These are phyloP conservation scores for Hypsibius dujardini DNA, from an alignment of 1,140 invertebrate genomes.

Conservation along the genomic window DNA sequence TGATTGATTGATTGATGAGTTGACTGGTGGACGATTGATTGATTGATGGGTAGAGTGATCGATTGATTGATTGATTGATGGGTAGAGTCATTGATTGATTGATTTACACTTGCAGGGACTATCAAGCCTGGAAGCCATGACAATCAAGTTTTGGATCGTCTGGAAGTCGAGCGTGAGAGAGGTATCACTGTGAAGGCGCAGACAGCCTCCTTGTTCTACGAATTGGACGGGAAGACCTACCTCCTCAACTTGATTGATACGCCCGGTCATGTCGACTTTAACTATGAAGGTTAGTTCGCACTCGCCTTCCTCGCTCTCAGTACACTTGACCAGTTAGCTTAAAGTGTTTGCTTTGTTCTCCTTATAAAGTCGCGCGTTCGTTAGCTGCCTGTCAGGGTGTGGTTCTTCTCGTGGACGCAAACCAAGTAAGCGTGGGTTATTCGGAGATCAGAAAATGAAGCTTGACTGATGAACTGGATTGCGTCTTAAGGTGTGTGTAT, in stretches of 20 bases:
- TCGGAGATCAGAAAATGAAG: constrained; percentile 1
- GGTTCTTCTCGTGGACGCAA: constrained; percentile 82
- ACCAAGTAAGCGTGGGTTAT: constrained; percentile 43
- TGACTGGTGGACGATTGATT: too few relatives aligned
- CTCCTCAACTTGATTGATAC: constrained; percentile 94
- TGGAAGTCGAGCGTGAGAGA: constrained; percentile 74
- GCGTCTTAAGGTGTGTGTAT: constrained; percentile 18
- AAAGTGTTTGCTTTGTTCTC: too few relatives aligned
- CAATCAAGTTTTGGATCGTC: constrained; percentile 69
- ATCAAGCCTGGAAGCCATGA: constrained; percentile 27
- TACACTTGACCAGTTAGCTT: too few relatives aligned
- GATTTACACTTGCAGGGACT: constrained; percentile 22
- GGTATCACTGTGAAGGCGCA: constrained; percentile 98
- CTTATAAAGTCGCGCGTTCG: constrained; percentile 68
- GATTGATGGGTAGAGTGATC: too few relatives aligned
- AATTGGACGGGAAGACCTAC: constrained; percentile 41
- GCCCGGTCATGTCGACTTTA: constrained; percentile 19
- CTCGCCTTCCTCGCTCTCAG: too few relatives aligned
- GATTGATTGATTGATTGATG: too few relatives aligned
- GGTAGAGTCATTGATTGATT: too few relatives aligned
- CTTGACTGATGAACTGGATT: background rate
- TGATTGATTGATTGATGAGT: too few relatives aligned
- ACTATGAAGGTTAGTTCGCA: too few relatives aligned
- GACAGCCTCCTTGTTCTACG: constrained; percentile 69
- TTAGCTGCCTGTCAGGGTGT: constrained; percentile 83